A percentile compares a stretch with the other conserved stretches of the same genome.
phyloP scores from a whole-genome alignment of 2,888 invertebrate species.

The Philhelius pedissequus region DNA sequence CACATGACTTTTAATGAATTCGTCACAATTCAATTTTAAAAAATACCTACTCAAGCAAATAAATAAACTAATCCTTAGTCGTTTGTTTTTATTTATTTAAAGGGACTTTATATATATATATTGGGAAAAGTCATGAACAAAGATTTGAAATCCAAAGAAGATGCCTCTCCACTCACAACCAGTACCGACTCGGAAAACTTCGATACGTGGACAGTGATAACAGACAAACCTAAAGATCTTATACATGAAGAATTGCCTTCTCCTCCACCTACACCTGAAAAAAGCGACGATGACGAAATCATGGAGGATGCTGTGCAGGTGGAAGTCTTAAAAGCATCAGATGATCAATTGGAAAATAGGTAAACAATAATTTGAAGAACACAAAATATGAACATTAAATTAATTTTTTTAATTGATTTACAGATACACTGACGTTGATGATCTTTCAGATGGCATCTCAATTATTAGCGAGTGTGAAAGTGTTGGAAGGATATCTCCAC shows the following conservation, averaged over 20 bases:
- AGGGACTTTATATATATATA: neutral
- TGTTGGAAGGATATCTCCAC: constrained; percentile 75
- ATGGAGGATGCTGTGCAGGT: constrained; percentile 79
- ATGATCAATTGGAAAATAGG: constrained; percentile 28
- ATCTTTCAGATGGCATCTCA: constrained; percentile 78
- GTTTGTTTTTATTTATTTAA: neutral
- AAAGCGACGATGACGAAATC: constrained; percentile 22
- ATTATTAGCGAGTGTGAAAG: constrained; percentile 78
- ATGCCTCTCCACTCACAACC: constrained; percentile 69
- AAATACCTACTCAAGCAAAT: neutral
- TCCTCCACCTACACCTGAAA: constrained; percentile 41
- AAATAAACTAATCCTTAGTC: neutral
- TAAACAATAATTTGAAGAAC: neutral
- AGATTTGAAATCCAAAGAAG: constrained; percentile 33
- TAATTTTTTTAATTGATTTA: neutral
- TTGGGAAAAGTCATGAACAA: constrained; percentile 42
- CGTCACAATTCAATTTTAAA: neutral
- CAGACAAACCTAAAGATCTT: constrained; percentile 68
- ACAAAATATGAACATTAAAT: neutral
- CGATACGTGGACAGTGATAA: constrained; percentile 76
- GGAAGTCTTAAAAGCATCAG: constrained; percentile 12
- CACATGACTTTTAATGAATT: neutral
- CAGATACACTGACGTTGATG: constrained; percentile 71
- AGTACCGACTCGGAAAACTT: constrained; percentile 74
- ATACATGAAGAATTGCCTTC: constrained; percentile 9